Base-by-base conservation (phyloP, 2,113 vertebrate species). In the Dasypus novemcinctus region DNA sequence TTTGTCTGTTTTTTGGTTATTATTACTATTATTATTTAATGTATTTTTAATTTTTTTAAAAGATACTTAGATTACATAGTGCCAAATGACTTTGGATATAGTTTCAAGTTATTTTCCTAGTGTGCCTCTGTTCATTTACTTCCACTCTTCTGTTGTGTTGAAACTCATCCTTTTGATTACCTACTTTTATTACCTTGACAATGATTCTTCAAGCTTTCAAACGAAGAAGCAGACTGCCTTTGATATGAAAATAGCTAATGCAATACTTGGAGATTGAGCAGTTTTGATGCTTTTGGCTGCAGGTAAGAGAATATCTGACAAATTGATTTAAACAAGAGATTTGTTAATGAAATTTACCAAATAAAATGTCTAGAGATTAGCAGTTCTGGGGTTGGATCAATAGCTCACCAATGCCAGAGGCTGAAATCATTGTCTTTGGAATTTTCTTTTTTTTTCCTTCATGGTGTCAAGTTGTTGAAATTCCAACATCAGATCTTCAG, bases 341-440 rank as follows among this genome's bases (percentile, higher is more conserved):
- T 94, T 83, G 36, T 79, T 93, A 63, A 93, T 78, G 57, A 94
- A 80, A 91, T 11, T 80, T 82, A 84, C 11, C 74, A 78, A 96
- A 69, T 12, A 87, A 82, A 38, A 31, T 85, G 20, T 57, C 23
- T 27, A 64, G 66, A 92, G 18, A 66, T 79, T 7, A 68, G 38
- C 38, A 87, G 49, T 90, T 81, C 46, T 64, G 49, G 38, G 5
- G 21, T 12, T 95, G 43, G 59, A 15, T 88, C 14, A 46, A 38
- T 15, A 93, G 43, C 31, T 75, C 43, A 64, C 80, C 41, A 29
- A 2, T n/a, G 38, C 46, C 78, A 86, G 87, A 86, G 38, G 29
- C 41, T 43, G 91, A 79, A 49, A 63, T 74, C 46, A 25, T 1
- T 84, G 41, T 49, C 6, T 12, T 23, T 23, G 61, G 36, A 64